A percentile compares a stretch with the other conserved stretches of the same genome.
These are phyloP conservation scores for Stigmatopora argus DNA, from an alignment of 2,113 vertebrate genomes.

Conservation along the genomic window DNA sequence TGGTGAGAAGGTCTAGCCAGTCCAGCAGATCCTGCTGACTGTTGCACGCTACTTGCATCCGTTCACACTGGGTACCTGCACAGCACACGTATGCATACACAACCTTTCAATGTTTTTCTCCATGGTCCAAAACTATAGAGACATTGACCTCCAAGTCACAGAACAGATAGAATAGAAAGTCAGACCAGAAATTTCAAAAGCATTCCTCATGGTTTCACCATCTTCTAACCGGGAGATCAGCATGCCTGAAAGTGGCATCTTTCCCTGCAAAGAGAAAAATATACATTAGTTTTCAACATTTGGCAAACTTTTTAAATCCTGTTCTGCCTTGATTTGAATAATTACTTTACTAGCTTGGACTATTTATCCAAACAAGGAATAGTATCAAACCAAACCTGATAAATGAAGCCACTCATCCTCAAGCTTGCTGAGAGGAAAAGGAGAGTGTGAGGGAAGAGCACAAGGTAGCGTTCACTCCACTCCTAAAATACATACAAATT, in stretches of 20 bases:
- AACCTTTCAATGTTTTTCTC: not conserved
- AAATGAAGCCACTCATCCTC: slow-evolving; percentile 97
- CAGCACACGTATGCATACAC: not conserved
- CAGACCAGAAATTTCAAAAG: slow-evolving; percentile 95
- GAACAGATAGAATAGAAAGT: not conserved
- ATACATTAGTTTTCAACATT: not conserved
- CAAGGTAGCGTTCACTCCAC: slow-evolving; percentile 86
- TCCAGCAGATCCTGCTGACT: slow-evolving; percentile 87
- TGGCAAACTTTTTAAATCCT: not conserved
- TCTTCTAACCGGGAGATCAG: slow-evolving; percentile 88
- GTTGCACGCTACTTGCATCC: slow-evolving; percentile 86
- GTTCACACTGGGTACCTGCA: slow-evolving; percentile 84
- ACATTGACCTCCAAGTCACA: not conserved
- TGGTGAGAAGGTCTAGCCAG: slow-evolving; percentile 87
- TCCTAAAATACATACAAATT: slow-evolving; percentile 70
- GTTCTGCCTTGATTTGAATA: not conserved
- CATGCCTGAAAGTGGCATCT: slow-evolving; percentile 85
- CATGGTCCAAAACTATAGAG: not conserved
- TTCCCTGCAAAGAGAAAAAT: slow-evolving; percentile 71
- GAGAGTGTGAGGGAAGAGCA: slow-evolving; percentile 89
- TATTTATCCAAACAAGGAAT: not conserved
- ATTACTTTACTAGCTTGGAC: not conserved
- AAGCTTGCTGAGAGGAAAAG: slow-evolving; percentile 89
- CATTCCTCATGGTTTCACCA: slow-evolving; percentile 81
- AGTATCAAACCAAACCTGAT: slow-evolving; percentile 74